Evolutionary conservation across 1,140 invertebrate genomes (phyloP), one percentile per base, ranked within the genome.

Genomic region (Pygmarrhopalites habei): DNA sequence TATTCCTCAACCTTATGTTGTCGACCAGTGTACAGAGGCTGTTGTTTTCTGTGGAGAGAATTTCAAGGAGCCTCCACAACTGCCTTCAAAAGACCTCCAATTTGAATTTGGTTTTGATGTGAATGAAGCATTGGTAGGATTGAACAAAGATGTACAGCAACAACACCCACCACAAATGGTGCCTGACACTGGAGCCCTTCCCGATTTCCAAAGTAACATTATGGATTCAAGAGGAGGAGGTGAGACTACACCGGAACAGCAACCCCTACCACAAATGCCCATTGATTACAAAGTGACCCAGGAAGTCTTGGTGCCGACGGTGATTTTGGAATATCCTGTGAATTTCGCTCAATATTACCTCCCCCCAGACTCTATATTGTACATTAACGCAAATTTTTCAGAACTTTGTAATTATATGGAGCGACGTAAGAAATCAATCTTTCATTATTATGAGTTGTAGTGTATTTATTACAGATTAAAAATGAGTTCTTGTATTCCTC

Each of bases 21-120:
- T 49, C 10, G 46, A 49, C 23, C 44, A 23, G 26, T 47, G 43
- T 32, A 29, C 46, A 5, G 58, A 60, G 39, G 59, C 64, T 25
- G 64, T 66, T 1, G 43, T 66, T 2, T 66, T 66, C 44, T 66
- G 58, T 41, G 64, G 64, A 49, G 64, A 62, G 30, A 57, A 66
- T 28, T 66, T 66, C 53, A 62, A 62, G 39, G 53, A 66, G 14
- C 41, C 26, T 3, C 35, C 53, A 17, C 51, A 35, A 26, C 14
- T 58, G 23, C 39, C 43, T 21, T 35, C 23, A 2, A 47, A 21
- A 30, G 59, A 41, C 10, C 29, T 66, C 21, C 52, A 58, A 25
- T 66, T 61, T 58, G 64, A 57, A 25, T 66, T 66, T 39, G 64
- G 64, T 17, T 65, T 66, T 17, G 41, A 58, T 21, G 59, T 58